Evolutionary conservation across 1,140 invertebrate species (phyloP).

Genomic region (Holcopasites calliopsidis): DNA sequence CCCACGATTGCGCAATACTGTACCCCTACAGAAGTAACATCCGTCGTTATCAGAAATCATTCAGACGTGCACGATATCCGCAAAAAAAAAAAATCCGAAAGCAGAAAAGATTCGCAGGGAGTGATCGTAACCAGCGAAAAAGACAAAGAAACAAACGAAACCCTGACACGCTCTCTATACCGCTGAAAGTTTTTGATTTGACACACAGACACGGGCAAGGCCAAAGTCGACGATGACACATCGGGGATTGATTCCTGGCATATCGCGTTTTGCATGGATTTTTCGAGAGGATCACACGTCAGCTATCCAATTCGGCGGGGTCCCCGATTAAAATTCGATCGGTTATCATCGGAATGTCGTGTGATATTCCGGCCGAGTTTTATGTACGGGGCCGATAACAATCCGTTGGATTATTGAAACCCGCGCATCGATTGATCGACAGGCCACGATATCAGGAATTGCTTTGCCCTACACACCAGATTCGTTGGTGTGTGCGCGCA

Average conservation of each 20-base stretch:
- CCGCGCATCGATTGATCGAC: conserved; percentile 51
- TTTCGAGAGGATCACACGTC: conserved; percentile 60
- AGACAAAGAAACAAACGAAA: not conserved
- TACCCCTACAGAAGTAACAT: too few species aligned
- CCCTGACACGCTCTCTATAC: not conserved
- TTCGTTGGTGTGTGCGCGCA: not conserved
- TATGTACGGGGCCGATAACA: conserved; percentile 57
- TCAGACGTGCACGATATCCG: too few species aligned
- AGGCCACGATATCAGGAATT: conserved; percentile 55
- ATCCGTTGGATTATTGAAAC: conserved; percentile 57
- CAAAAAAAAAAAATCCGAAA: too few species aligned
- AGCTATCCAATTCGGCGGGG: conserved; percentile 49
- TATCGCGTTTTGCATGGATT: conserved; percentile 52
- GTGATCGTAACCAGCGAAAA: not conserved
- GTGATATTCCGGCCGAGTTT: conserved; percentile 55
- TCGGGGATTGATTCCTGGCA: conserved; percentile 56
- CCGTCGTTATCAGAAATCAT: not conserved
- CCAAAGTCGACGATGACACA: conserved; percentile 49
- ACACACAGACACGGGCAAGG: conserved; percentile 11
- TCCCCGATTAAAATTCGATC: conserved; percentile 64
- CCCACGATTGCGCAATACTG: too few species aligned
- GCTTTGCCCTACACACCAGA: not conserved
- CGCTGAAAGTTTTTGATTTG: conserved; percentile 16
- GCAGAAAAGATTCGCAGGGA: not conserved
- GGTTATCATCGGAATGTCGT: conserved; percentile 57